Percentiles rank a stretch among this genome's conserved stretches.
phyloP scores from a whole-genome alignment of 2,797 vertebrate species.

The Hoplostethus atlanticus region DNA sequence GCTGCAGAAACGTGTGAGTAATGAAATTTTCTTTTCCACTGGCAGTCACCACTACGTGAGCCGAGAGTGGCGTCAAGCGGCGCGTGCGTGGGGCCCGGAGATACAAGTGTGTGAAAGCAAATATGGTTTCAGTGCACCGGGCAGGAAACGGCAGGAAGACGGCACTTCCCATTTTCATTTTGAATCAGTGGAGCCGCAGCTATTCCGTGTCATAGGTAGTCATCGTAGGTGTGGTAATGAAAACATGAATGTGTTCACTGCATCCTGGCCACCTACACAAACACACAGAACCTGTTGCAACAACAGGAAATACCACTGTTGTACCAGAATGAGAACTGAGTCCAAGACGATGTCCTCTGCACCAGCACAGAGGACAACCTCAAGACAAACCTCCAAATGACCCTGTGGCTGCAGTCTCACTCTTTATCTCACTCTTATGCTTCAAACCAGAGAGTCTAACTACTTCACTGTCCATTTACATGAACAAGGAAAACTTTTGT shows the following conservation, averaged over 20 bases:
- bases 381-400: background rate
- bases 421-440: background rate
- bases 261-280: slow-evolving; percentile 70
- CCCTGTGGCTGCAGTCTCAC: background rate
- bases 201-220: slow-evolving; percentile 62
- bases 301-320: slow-evolving; percentile 75
- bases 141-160: slow-evolving; percentile 93
- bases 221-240: slow-evolving; percentile 74
- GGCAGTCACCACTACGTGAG: slow-evolving; percentile 85
- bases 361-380: background rate
- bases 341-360: background rate
- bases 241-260: slow-evolving; percentile 68
- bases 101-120: slow-evolving; percentile 86
- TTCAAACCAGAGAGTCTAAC: background rate
- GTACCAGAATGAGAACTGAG: background rate
- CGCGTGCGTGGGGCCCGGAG: slow-evolving; percentile 67
- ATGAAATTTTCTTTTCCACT: slow-evolving; percentile 98
- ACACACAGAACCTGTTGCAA: slow-evolving; percentile 70
- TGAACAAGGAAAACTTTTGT: too few species aligned
- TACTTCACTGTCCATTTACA: too few species aligned
- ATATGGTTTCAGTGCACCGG: slow-evolving; percentile 86
- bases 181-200: slow-evolving; percentile 85
- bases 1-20: slow-evolving; percentile 92
- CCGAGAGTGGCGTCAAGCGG: slow-evolving; percentile 66
- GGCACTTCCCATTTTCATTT: slow-evolving; percentile 94